Conservation (phyloP, 2,797 vertebrate genomes). For the Propithecus deckenii region DNA sequence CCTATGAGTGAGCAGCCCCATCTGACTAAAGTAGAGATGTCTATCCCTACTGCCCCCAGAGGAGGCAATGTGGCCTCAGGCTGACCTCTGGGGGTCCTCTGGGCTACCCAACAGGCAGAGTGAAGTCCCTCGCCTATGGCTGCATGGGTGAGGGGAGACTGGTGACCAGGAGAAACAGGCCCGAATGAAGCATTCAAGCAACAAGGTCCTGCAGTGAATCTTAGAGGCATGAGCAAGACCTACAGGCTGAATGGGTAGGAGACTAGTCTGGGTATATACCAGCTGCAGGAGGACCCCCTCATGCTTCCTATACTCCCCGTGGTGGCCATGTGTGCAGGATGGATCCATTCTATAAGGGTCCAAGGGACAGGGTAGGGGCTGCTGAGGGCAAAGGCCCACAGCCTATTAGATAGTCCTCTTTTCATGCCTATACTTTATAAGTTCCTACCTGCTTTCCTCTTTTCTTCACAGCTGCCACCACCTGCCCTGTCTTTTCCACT, state of each 20-base stretch:
- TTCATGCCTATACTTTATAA: neutral
- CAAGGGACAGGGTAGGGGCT: neutral
- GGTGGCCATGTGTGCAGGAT: neutral
- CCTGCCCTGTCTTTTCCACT: neutral
- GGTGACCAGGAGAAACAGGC: neutral
- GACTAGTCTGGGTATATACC: neutral
- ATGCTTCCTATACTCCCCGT: neutral
- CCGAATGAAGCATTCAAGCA: neutral
- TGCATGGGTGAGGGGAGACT: neutral
- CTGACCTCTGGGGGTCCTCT: neutral
- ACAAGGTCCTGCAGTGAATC: neutral
- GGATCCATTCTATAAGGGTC: neutral
- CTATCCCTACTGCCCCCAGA: neutral
- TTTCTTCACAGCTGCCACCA: constrained; percentile 28
- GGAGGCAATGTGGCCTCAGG: neutral
- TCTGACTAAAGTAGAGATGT: neutral
- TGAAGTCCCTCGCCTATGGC: neutral
- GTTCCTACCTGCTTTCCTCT: neutral
- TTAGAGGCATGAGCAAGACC: neutral
- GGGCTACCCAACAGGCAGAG: neutral
- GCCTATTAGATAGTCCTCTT: neutral
- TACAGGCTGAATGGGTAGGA: neutral
- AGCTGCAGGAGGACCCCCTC: neutral
- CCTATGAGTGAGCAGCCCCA: neutral
- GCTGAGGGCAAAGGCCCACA: neutral